Evolutionary conservation across 2,888 invertebrate species (phyloP), one percentile per base, ranked within the genome.

Genomic region (Syritta pipiens): DNA sequence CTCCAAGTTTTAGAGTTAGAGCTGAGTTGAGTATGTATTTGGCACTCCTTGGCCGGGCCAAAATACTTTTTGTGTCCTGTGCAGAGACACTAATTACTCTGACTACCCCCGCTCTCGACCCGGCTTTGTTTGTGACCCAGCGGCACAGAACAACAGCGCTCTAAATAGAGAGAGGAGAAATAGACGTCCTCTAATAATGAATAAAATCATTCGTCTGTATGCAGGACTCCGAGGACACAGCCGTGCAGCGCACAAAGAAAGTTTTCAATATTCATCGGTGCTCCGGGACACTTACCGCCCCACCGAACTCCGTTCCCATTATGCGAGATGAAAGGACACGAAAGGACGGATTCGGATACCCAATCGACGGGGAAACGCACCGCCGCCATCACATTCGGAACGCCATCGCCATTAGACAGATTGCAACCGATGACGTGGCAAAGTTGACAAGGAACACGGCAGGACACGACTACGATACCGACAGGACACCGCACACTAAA

Each of bases 381-480:
- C 12, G 83, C 65, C 1, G 82, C 69, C 1, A 67, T 65, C 26
- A 81, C 2, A 37, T 72, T 35, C 1, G 2, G 84, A 83, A 32
- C 84, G 81, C 24, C 81, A n/a, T n/a, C n/a, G n/a, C 83, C 82
- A 86, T 84, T 72, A 86, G 65, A 24, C 85, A 86, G 40, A 87
- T 85, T 42, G 86, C 85, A 37, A 85, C 57, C 3, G 84, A 82
- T 7, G 86, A 85, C 0, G 83, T 83, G 7, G 77, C 24, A 10
- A 86, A 82, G 14, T 84, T 86, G 12, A 83, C 81, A 46, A 84
- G 10, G 42, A 86, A 84, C 2, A 79, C n/a, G n/a, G n/a, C n/a
- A n/a, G n/a, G n/a, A n/a, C n/a, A n/a, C n/a, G n/a, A n/a, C n/a
- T n/a, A n/a, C n/a, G n/a, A n/a, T n/a, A n/a, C n/a, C n/a, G n/a